Evolutionary conservation across 2,888 invertebrate genomes (phyloP), one percentile per base, ranked within the genome.

Genomic region (Hoplodrina blanda): DNA sequence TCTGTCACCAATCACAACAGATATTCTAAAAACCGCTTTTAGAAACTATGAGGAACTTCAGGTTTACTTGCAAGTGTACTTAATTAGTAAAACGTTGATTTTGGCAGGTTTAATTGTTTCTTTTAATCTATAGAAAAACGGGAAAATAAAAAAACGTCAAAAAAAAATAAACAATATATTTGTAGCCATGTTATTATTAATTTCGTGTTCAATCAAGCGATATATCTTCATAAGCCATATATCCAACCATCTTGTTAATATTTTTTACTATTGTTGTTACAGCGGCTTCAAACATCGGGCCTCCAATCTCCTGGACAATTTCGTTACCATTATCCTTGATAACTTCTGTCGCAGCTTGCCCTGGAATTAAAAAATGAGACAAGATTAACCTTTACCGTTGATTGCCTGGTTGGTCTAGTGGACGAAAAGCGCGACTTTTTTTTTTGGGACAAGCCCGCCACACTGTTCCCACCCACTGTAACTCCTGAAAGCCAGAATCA

Each of bases 281-380:
- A 15, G n/a, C 0, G 0, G 30, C 10, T 8, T 11, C 0, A 13
- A 80, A 46, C 41, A 81, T 49, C 0, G 11, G 0, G 2, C 1
- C 1, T 20, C 70, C 81, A 33, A 82, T 62, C 10, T 76, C 73
- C 0, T 44, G 2, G 0, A 82, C 7, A 1, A 81, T 10, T 15
- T 49, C 70, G 53, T 69, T 62, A 17, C 69, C 30, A 63, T 15
- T 41, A 10, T 52, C 60, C 50, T 56, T 62, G 2, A 79, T 33
- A 0, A 73, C 0, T 0, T 73, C 61, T 2, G 33, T 6, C 0
- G 55, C 7, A 41, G 73, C 80, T 4, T 50, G 4, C 2, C 61
- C 82, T 81, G 63, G 5, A 70, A 69, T 30, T 1, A 6, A 25
- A n/a, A 50, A 49, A 57, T 1, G 1, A 20, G 4, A 10, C 15